phyloP scores from a whole-genome alignment of 2,888 invertebrate genomes.

The Margaritifera margaritifera region DNA sequence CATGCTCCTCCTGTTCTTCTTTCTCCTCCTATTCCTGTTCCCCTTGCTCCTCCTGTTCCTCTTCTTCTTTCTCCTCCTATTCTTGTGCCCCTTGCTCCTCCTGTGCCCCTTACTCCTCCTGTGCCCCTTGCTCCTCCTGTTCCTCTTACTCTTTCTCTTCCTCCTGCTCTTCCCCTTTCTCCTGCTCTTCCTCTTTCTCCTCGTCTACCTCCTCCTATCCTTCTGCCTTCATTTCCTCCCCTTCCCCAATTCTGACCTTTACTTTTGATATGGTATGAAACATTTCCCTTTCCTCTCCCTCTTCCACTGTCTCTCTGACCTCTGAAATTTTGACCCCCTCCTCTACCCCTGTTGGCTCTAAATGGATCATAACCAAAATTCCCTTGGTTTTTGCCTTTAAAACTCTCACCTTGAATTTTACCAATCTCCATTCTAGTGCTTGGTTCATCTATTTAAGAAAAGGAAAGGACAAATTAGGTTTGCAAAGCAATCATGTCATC shows the following conservation, averaged over 20 bases:
- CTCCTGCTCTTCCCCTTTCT: not conserved
- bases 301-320: not conserved
- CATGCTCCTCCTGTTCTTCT: slow-evolving; percentile 5
- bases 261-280: no score
- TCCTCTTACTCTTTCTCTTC: not conserved
- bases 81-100: slow-evolving; percentile 5
- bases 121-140: not conserved
- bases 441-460: no score
- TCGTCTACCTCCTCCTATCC: not conserved
- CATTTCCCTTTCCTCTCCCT: not conserved
- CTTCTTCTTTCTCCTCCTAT: slow-evolving; percentile 8
- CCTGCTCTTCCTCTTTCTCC: not conserved
- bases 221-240: not conserved
- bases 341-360: no score
- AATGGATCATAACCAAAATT: no score
- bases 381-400: no score
- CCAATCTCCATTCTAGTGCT: no score
- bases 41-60: slow-evolving; percentile 6
- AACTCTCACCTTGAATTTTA: no score
- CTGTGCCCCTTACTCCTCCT: not conserved
- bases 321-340: no score
- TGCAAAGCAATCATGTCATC: no score
- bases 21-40: slow-evolving; percentile 1
- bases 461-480: no score
- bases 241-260: not conserved